Evolutionary conservation across 2,888 invertebrate species (phyloP), one percentile per base, ranked within the genome.

Genomic region (Caenorhabditis sp.): DNA sequence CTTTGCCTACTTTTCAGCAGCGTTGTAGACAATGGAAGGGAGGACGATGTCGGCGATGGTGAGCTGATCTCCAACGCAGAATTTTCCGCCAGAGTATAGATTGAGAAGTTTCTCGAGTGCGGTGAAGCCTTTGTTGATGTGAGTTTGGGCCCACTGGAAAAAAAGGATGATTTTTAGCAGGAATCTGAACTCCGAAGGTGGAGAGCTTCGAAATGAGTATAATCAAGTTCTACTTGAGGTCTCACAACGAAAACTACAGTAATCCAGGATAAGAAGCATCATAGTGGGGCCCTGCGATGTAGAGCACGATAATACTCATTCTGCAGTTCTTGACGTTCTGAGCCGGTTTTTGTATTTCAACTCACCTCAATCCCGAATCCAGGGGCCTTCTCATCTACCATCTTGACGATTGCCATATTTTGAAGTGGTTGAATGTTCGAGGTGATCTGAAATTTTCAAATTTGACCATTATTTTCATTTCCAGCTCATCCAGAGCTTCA

Each of bases 391-490:
- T 73, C 66, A 35, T 85, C 73, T 26, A 86, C 77, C 44, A 96
- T 95, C 89, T 96, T 95, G 16, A 97, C 94, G 6, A 97, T 96
- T 85, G 95, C 95, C 54, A 97, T 94, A 93, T 98, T 98, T 93
- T 98, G 98, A 44, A 98, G 93, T 0, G 98, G 98, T 93, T 98
- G 98, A 90, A 98, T 97, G 56, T 97, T 97, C 19, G 96, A 95
- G 38, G 95, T 95, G 91, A 98, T 97, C 80, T 88, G 68, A 51
- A 61, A 70, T 10, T 38, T 38, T 31, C 7, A 7, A 31, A 31
- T 31, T 7, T 31, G 31, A 7, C 7, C 12, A 10, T 38, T 38
- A 38, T 38, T 38, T 41, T 38, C 38, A 16, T 12, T 3, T 41
- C 44, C 24, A 0, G 22, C 24, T 8, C 1, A 14, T 24, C 22